phyloP scores from a whole-genome alignment of 2,113 vertebrate genomes.

The Perca flavescens region DNA sequence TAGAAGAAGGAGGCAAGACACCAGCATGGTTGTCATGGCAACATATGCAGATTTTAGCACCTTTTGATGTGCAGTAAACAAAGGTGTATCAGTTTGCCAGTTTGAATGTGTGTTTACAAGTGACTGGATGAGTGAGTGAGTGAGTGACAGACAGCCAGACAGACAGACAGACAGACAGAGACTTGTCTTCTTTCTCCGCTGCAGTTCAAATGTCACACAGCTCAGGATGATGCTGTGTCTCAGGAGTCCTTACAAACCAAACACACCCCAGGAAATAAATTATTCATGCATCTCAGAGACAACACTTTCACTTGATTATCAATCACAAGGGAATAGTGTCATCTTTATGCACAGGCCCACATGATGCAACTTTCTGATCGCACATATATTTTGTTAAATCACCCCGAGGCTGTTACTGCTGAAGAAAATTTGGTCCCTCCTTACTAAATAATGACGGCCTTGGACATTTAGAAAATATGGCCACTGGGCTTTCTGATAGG shows the following conservation, averaged over 20 bases:
- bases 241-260: conserved; percentile 11
- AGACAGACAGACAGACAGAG: background rate
- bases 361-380: conserved; percentile 43
- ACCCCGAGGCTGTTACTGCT: conserved; percentile 13
- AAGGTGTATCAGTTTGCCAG: background rate
- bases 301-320: conserved; percentile 26
- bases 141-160: background rate
- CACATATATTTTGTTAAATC: conserved; percentile 26
- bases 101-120: background rate
- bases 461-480: conserved; percentile 15
- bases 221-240: background rate
- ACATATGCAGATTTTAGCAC: conserved; percentile 42
- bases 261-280: conserved; percentile 14
- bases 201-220: conserved; percentile 24
- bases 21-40: conserved; percentile 44
- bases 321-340: conserved; percentile 4
- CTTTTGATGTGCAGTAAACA: conserved; percentile 41
- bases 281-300: conserved; percentile 22
- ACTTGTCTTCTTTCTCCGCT: background rate
- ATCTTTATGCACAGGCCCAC: conserved; percentile 12
- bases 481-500: conserved; percentile 20
- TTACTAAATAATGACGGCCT: conserved; percentile 37
- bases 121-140: background rate
- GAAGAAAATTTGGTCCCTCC: conserved; percentile 16
- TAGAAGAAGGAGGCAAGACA: conserved; percentile 42